Base-by-base conservation (phyloP, 2,797 vertebrate genomes). In the Onychomys leucogaster region DNA sequence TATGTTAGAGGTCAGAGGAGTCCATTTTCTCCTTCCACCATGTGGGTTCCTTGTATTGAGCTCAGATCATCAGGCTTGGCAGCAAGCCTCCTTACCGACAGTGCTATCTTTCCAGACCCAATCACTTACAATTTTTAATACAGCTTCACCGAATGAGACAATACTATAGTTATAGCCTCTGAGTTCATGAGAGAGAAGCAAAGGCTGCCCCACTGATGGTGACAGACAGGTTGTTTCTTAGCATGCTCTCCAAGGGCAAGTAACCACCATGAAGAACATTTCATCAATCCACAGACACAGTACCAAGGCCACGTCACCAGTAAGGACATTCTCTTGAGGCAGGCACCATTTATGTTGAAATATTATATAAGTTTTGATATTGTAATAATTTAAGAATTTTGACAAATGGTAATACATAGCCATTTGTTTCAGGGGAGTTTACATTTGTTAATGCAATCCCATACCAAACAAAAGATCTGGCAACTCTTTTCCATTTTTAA, bases 401-500 rank as follows among this genome's bases (percentile, higher is more conserved):
- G 25, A 84, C 43, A 93, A 94, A 83, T n/a, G 34, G 4, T 71
- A 8, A 73, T 32, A 65, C 32, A 19, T 23, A 84, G 13, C 41
- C 1, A 19, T 52, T 90, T 89, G n/a, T 73, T 11, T 63, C 27
- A 43, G 41, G 5, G 3, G 25, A 59, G 41, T 25, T 34, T 84
- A 55, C 23, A 37, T 84, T 90, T 82, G 94, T 76, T 23, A 69
- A 91, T 91, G 17, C 43, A 13, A 5, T 80, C 34, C 0, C 0
- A 14, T 32, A 73, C 37, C 12, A 77, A 94, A 93, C 81, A 21
- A 94, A 90, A 76, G 23, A 89, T 12, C 19, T 43, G 19, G 4
- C 10, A 91, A 71, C 3, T 19, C 80, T 29, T 49, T 75, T 82
- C 23, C 23, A n/a, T 57, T 95, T 89, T 84, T 94, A 89, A 92